Percentiles rank a stretch among this genome's conserved stretches.
These are phyloP conservation scores for Hylyphantes graminicola DNA, from an alignment of 1,140 invertebrate genomes.

Conservation along the genomic window DNA sequence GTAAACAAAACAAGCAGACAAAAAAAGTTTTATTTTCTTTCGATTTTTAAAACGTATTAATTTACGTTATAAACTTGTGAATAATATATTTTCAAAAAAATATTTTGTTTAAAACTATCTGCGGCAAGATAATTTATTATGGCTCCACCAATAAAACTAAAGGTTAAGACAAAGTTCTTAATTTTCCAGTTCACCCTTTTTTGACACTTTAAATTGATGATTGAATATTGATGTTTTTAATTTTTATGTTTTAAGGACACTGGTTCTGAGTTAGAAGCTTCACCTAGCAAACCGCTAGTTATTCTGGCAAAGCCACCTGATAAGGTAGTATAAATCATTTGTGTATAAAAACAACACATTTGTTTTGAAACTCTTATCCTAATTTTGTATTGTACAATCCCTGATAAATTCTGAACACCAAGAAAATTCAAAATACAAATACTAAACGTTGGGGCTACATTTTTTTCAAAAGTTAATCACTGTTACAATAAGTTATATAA, in stretches of 20 bases:
- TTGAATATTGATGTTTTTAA: neutral
- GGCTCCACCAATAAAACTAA: slow-evolving; percentile 20
- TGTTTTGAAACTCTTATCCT: neutral
- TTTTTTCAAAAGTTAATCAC: too few relatives aligned
- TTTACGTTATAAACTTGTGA: too few relatives aligned
- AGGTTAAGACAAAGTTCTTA: neutral
- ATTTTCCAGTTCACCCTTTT: neutral
- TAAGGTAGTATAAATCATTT: slow-evolving; percentile 18
- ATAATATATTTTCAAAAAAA: too few relatives aligned
- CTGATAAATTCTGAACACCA: too few relatives aligned
- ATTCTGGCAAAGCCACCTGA: slow-evolving; percentile 53
- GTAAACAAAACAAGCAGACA: too few relatives aligned
- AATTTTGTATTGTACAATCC: neutral
- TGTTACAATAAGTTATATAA: too few relatives aligned
- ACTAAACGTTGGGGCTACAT: too few relatives aligned
- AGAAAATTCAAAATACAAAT: too few relatives aligned
- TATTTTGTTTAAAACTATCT: too few relatives aligned
- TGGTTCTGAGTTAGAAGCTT: slow-evolving; percentile 21
- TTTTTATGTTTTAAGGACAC: slow-evolving; percentile 7
- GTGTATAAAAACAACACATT: neutral
- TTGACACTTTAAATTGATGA: neutral
- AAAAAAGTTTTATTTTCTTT: too few relatives aligned
- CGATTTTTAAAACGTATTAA: too few relatives aligned
- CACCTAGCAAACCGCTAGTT: slow-evolving; percentile 33
- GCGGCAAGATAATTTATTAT: neutral